Evolutionary conservation across 2,113 vertebrate species (phyloP).

Genomic region (Sceloporus undulatus): DNA sequence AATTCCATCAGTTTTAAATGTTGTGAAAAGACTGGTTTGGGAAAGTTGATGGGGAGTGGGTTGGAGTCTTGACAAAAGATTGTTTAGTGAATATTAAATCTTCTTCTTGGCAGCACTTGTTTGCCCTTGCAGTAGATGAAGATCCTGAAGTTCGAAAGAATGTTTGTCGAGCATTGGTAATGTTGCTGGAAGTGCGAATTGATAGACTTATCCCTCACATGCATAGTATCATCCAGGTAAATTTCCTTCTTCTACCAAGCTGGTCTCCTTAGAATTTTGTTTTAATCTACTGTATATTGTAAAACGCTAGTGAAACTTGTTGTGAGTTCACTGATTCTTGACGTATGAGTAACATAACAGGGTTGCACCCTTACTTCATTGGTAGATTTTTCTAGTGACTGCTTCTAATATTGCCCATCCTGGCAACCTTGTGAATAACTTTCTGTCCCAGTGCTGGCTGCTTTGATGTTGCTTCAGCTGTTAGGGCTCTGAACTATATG

Average conservation of each 20-base stretch:
- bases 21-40: neutral
- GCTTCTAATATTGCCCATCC: neutral
- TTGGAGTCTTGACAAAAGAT: neutral
- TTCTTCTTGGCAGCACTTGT: slow-evolving; percentile 83
- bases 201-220: slow-evolving; percentile 95
- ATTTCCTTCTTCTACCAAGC: neutral
- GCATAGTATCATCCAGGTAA: slow-evolving; percentile 97
- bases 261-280: neutral
- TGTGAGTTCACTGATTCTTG: neutral
- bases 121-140: slow-evolving; percentile 91
- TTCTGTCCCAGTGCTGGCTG: neutral
- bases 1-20: neutral
- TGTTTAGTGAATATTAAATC: neutral
- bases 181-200: slow-evolving; percentile 94
- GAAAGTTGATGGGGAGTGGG: neutral
- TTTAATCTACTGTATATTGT: neutral
- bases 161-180: slow-evolving; percentile 92
- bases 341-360: neutral
- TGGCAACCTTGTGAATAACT: neutral
- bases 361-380: neutral
- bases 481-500: neutral
- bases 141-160: slow-evolving; percentile 95
- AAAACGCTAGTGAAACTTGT: no score
- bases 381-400: neutral
- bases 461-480: neutral